Conservation (phyloP, 2,888 invertebrate species). For the Seira musarum region DNA sequence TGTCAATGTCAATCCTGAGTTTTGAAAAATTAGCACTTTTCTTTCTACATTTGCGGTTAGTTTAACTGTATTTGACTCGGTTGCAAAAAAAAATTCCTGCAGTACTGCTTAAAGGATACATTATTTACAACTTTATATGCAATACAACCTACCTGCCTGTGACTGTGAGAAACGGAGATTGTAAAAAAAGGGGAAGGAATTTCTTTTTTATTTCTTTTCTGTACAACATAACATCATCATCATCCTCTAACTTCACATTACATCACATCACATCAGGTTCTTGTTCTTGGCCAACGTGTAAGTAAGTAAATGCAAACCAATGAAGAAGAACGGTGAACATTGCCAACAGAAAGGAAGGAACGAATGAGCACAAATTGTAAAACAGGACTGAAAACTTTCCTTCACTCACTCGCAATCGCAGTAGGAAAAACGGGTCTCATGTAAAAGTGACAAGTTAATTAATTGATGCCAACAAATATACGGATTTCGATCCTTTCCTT, state of each 20-base stretch:
- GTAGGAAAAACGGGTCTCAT: constrained; percentile 29
- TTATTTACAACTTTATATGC: background rate
- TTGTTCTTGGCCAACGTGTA: background rate
- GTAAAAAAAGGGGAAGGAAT: background rate
- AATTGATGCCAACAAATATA: constrained; percentile 55
- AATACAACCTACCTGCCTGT: background rate
- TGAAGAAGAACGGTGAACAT: no score
- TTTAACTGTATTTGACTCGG: constrained; percentile 10
- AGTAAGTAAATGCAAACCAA: no score
- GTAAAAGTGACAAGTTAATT: constrained; percentile 55
- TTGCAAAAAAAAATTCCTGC: background rate
- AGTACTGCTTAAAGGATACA: background rate
- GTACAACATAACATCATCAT: background rate
- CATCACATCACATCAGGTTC: background rate
- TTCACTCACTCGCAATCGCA: background rate
- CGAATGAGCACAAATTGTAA: constrained; percentile 16
- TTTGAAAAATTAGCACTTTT: constrained; percentile 14
- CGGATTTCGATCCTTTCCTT: constrained; percentile 21
- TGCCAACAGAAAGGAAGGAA: background rate
- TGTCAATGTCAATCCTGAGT: background rate
- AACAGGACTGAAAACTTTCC: constrained; percentile 32
- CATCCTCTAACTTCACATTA: background rate
- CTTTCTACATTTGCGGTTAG: background rate
- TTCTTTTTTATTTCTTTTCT: background rate
- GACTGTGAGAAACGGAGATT: constrained; percentile 1